Evolutionary conservation across 2,797 vertebrate genomes (phyloP), one percentile per base, ranked within the genome.

Genomic region (Enteromius radiatus): DNA sequence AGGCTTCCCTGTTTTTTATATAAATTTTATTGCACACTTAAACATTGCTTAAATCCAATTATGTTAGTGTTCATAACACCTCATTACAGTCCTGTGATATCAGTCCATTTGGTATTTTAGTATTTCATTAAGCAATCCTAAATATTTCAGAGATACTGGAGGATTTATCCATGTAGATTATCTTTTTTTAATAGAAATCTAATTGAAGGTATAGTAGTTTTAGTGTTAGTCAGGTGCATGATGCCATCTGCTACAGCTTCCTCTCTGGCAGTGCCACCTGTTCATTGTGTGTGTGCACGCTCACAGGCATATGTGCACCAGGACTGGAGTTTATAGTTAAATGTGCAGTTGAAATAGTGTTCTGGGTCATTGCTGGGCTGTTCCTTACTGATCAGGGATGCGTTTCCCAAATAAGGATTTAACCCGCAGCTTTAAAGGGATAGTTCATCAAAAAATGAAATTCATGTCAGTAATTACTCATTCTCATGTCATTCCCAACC

Each of bases 231-330:
- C 23, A 81, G 78, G 71, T 23, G 45, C 36, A 17, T 43, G 74
- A 54, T 73, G 85, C 65, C 80, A 77, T 83, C 77, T 83, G 73
- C 45, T 33, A 21, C 36, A 49, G 52, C 84, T 79, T 68, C 38
- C 36, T 68, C 78, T 79, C 76, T 23, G 28, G 74, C 54, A 33
- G 68, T 49, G 80, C 80, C 85, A 85, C 77, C 82, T 84, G 85
- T 78, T 56, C 45, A 17, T 79, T 43, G 41, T 43, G 41, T 11
- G 10, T 43, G 41, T 43, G 9, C 17, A 19, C n/a, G 33, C 52
- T 56, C 31, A 45, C 5, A 7, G 15, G 47, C 21, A 59, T 71
- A 56, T 81, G 68, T 74, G 26, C 4, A 14, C 31, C n/a, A 49
- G 31, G 10, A 33, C 76, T 23, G 14, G 76, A 52, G 76, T 52